Conservation (phyloP, 2,797 vertebrate genomes). For the Triplophysa bombifrons region DNA sequence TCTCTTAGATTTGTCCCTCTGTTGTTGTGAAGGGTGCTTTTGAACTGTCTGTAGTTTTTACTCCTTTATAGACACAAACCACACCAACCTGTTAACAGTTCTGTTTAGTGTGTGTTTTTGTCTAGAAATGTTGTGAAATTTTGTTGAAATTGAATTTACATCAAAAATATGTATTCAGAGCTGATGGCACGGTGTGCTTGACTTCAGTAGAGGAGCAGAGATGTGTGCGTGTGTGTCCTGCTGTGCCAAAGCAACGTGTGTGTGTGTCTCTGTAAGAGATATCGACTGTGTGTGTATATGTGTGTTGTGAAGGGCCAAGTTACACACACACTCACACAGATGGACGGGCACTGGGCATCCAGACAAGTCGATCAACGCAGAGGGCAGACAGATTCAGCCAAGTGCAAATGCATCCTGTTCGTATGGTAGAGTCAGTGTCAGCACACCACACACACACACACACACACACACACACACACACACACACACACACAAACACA, state of each 20-base stretch:
- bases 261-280: neutral
- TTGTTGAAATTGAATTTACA: neutral
- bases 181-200: constrained; percentile 31
- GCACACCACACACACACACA: constrained; percentile 42
- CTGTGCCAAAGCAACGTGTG: constrained; percentile 33
- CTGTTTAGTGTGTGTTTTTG: no score
- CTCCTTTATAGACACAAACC: no score
- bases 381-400: constrained; percentile 77
- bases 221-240: constrained; percentile 50
- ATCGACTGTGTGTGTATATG: constrained; percentile 8
- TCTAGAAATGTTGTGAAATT: no score
- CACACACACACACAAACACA: neutral
- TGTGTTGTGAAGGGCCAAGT: constrained; percentile 22
- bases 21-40: no score
- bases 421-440: constrained; percentile 74
- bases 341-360: constrained; percentile 75
- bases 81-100: no score
- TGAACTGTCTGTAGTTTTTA: no score
- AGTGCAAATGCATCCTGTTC: constrained; percentile 72
- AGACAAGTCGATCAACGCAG: constrained; percentile 57
- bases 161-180: constrained; percentile 45
- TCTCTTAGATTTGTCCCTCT: neutral
- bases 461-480: constrained; percentile 18
- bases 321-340: constrained; percentile 69
- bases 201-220: constrained; percentile 38